phyloP scores from a whole-genome alignment of 2,888 invertebrate species.

The Pandemis corylana region DNA sequence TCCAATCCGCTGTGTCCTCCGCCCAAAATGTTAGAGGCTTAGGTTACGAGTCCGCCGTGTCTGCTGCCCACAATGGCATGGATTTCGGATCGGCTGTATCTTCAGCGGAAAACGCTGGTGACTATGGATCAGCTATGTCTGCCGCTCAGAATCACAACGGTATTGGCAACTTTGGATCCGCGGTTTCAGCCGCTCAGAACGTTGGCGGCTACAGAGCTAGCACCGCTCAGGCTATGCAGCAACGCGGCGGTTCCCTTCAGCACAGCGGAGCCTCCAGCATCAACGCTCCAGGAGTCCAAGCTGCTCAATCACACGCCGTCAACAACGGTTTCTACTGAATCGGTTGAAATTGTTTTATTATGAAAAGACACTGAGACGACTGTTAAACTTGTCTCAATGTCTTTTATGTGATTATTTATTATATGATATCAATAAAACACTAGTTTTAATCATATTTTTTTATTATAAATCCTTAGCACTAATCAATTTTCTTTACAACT shows the following conservation, averaged over 20 bases:
- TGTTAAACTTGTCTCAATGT: constrained; percentile 67
- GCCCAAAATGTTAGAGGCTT: constrained; percentile 54
- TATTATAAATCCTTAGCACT: constrained; percentile 22
- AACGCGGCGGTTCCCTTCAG: constrained; percentile 57
- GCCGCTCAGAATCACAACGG: constrained; percentile 43
- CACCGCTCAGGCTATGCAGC: constrained; percentile 66
- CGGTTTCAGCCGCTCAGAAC: constrained; percentile 67
- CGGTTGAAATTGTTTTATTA: background rate
- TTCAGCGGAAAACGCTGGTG: constrained; percentile 41
- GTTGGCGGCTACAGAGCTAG: constrained; percentile 58
- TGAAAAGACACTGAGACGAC: constrained; percentile 69
- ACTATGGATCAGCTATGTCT: constrained; percentile 42
- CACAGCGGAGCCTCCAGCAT: constrained; percentile 68
- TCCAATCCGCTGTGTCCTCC: constrained; percentile 55
- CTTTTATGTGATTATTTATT: constrained; percentile 51
- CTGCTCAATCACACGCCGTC: constrained; percentile 67
- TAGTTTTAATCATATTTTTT: constrained; percentile 38
- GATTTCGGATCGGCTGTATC: constrained; percentile 55
- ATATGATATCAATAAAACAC: constrained; percentile 58
- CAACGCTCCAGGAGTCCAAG: constrained; percentile 67
- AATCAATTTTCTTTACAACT: background rate
- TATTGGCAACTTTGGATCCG: constrained; percentile 49
- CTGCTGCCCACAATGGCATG: constrained; percentile 57
- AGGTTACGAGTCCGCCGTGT: constrained; percentile 60
- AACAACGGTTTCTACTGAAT: constrained; percentile 67